phyloP scores from a whole-genome alignment of 2,113 vertebrate genomes.

The Varanus salvator region DNA sequence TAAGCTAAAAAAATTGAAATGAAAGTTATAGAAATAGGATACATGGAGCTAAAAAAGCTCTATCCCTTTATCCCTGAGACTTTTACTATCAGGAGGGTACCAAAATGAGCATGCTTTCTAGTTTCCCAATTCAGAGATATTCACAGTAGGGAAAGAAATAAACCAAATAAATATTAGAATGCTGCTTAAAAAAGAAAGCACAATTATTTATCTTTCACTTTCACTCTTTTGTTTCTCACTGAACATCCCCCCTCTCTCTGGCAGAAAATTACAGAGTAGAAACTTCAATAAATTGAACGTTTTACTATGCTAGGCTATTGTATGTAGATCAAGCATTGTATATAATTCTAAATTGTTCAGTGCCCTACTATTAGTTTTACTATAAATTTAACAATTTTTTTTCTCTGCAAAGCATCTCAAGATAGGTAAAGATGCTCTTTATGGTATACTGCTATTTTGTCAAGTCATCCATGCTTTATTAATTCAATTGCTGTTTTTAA shows the following conservation, averaged over 20 bases:
- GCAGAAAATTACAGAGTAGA: slow-evolving; percentile 13
- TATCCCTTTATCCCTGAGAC: not conserved
- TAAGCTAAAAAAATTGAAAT: not conserved
- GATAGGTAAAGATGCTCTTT: not conserved
- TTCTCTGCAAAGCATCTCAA: not conserved
- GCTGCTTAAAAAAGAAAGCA: not conserved
- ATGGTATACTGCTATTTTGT: not conserved
- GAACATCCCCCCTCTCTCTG: not conserved
- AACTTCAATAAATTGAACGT: slow-evolving; percentile 12
- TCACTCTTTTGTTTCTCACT: slow-evolving; percentile 25
- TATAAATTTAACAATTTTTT: slow-evolving; percentile 3
- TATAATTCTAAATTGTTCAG: not conserved
- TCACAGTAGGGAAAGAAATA: slow-evolving; percentile 29
- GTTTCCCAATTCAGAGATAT: slow-evolving; percentile 1
- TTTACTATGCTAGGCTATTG: not conserved
- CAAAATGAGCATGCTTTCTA: not conserved
- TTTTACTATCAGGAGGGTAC: slow-evolving; percentile 5
- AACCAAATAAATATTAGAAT: slow-evolving; percentile 5
- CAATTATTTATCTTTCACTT: slow-evolving; percentile 22
- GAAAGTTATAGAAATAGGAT: slow-evolving; percentile 25
- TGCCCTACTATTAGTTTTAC: not conserved
- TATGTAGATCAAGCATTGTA: slow-evolving; percentile 3
- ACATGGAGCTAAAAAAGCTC: slow-evolving; percentile 1
- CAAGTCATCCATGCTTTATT: not conserved
- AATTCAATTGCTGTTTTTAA: not conserved